phyloP scores from a whole-genome alignment of 2,113 vertebrate genomes.

The Rhea pennata region DNA sequence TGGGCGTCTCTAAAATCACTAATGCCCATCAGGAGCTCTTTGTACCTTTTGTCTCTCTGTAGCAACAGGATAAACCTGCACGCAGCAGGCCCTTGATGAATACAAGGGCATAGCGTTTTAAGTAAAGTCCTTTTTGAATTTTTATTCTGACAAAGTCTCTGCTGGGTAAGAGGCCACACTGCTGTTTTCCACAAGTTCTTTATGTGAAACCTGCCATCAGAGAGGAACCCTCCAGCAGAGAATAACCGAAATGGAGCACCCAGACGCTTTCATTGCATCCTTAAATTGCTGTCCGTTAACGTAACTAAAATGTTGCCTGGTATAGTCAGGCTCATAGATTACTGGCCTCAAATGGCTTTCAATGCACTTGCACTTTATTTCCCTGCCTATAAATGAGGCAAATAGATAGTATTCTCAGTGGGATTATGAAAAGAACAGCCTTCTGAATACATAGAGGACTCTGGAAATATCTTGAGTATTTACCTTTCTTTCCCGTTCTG shows the following conservation, averaged over 20 bases:
- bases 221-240: conserved; percentile 1
- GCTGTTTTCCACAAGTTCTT: conserved; percentile 39
- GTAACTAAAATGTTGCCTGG: neutral
- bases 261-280: neutral
- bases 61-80: conserved; percentile 44
- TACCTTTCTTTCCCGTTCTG: neutral
- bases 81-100: conserved; percentile 39
- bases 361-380: neutral
- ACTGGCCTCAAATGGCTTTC: neutral
- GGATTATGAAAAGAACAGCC: neutral
- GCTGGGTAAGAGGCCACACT: conserved; percentile 4
- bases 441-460: neutral
- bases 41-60: conserved; percentile 48
- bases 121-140: neutral
- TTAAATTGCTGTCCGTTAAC: neutral
- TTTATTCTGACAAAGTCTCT: conserved; percentile 43
- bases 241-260: conserved; percentile 4
- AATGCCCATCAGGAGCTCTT: conserved; percentile 9
- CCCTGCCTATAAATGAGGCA: neutral
- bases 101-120: neutral
- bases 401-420: neutral
- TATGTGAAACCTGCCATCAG: conserved; percentile 36
- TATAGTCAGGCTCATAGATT: neutral
- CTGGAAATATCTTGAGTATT: neutral
- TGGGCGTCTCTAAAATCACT: neutral